These are phyloP conservation scores for Perodicticus potto DNA, from an alignment of 2,797 vertebrate species.

Conservation along the genomic window DNA sequence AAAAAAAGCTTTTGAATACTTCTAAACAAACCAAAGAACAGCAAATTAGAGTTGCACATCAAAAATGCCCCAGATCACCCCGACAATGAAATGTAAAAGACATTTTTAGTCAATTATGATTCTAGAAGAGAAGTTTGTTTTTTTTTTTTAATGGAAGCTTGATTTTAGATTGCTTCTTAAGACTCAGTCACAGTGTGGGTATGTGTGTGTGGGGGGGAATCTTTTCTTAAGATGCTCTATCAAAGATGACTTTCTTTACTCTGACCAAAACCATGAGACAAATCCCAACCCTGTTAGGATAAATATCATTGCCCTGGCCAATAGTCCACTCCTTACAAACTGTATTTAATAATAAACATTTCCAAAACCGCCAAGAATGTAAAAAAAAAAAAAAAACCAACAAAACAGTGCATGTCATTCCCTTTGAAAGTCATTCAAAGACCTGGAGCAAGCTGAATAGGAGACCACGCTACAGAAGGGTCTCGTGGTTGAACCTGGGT, in stretches of 20 bases:
- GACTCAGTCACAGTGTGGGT: neutral
- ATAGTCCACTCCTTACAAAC: neutral
- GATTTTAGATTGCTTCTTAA: conserved; percentile 45
- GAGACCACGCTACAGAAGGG: neutral
- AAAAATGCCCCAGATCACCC: neutral
- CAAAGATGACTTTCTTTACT: conserved; percentile 41
- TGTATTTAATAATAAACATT: conserved; percentile 64
- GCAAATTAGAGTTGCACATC: neutral
- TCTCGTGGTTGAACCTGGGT: neutral
- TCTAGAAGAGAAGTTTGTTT: neutral
- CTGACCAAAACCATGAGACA: conserved; percentile 26
- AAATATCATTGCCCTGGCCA: conserved; percentile 30
- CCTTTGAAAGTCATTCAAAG: conserved; percentile 50
- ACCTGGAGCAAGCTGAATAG: conserved; percentile 4
- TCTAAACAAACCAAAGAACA: conserved; percentile 52
- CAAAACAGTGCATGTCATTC: conserved; percentile 63
- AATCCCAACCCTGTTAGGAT: neutral
- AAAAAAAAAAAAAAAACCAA: neutral
- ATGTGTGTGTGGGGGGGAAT: neutral
- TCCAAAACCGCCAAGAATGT: conserved; percentile 51
- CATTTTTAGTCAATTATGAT: neutral
- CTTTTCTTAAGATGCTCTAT: conserved; percentile 20
- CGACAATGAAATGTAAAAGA: conserved; percentile 34
- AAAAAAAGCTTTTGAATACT: conserved; percentile 30
- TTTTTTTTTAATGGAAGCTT: neutral